Percentiles rank a stretch among this genome's conserved stretches.
Conservation (phyloP, 1,140 invertebrate species). For the Drosophila sulfurigaster region DNA sequence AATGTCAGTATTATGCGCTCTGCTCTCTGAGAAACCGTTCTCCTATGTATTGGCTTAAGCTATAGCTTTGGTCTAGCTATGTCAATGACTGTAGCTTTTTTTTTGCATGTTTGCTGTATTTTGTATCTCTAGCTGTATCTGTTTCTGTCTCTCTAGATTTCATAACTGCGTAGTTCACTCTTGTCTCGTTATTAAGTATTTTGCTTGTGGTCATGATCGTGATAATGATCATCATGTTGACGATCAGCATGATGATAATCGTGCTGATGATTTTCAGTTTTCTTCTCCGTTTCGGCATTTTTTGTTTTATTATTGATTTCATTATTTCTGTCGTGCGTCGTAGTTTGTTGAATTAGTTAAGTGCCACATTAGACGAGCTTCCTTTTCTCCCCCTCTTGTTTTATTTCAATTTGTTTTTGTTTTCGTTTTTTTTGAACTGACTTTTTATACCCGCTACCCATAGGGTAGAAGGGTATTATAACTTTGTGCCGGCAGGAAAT, state of each 20-base stretch:
- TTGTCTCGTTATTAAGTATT: constrained; percentile 41
- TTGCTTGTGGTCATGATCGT: constrained; percentile 46
- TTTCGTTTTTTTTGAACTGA: background rate
- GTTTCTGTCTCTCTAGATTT: constrained; percentile 54
- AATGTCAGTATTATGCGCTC: too few relatives aligned
- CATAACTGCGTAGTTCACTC: constrained; percentile 73
- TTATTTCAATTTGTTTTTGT: constrained; percentile 18
- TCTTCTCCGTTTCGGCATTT: constrained; percentile 54
- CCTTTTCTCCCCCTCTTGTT: background rate
- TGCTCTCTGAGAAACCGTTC: background rate
- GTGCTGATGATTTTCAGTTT: constrained; percentile 62
- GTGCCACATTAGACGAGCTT: constrained; percentile 62
- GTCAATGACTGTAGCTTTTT: constrained; percentile 5
- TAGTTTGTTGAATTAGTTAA: constrained; percentile 81
- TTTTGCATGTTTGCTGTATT: background rate
- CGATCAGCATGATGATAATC: constrained; percentile 35
- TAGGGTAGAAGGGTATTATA: too few relatives aligned
- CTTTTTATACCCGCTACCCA: too few relatives aligned
- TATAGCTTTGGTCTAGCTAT: constrained; percentile 9
- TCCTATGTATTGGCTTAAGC: constrained; percentile 4
- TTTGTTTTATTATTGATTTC: constrained; percentile 66
- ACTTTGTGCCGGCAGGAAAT: too few relatives aligned
- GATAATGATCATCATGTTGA: constrained; percentile 44
- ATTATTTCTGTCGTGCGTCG: constrained; percentile 57
- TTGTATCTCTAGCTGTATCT: constrained; percentile 1